Base-by-base conservation (phyloP, 2,797 vertebrate genomes). In the Hypotaenidia philippensis region DNA sequence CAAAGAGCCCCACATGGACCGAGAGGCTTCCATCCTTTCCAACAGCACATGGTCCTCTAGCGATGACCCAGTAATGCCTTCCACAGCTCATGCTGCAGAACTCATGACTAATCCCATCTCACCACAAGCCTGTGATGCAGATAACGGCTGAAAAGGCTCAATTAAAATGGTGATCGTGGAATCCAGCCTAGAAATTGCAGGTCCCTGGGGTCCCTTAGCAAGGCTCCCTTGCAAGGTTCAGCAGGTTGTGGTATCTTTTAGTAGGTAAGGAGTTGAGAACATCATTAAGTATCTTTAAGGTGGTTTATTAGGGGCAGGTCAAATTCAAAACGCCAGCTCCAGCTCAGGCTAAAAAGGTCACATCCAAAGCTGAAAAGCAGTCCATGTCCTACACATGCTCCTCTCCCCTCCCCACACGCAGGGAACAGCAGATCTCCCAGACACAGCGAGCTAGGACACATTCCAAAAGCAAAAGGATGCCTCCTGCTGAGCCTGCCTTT, bases 31-130 rank as follows among this genome's bases (percentile, higher is more conserved):
- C 19, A 11, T 29, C 38, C 36, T 63, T 82, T 79, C 41, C 88
- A 88, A 17, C 55, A 81, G 76, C 89, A 88, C 77, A 55, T 27
- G 44, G 38, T 52, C 25, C 59, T 76, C 50, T n/a, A 77, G 66
- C 60, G 50, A 12, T 65, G 74, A 79, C 92, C 69, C 61, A 63
- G 91, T 45, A 86, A 76, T 2, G 55, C 63, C 74, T 63, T 49
- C 57, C 83, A 70, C 83, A 86, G 83, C 77, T 88, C 80, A 76
- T 2, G 66, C 89, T 94, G 47, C 47, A 82, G 44, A 38, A 79
- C 93, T 95, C 94, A 90, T 93, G 95, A 95, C 87, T 95, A 79
- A 94, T 70, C 22, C 21, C 55, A 93, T n/a, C 66, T 90, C 66
- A 94, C 87, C 93, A 79, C 93, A 90, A 95, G 79, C 91, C 89